A percentile compares a stretch with the other conserved stretches of the same genome.
Evolutionary conservation across 2,888 invertebrate genomes (phyloP).

Genomic region (Dorcus hopei): DNA sequence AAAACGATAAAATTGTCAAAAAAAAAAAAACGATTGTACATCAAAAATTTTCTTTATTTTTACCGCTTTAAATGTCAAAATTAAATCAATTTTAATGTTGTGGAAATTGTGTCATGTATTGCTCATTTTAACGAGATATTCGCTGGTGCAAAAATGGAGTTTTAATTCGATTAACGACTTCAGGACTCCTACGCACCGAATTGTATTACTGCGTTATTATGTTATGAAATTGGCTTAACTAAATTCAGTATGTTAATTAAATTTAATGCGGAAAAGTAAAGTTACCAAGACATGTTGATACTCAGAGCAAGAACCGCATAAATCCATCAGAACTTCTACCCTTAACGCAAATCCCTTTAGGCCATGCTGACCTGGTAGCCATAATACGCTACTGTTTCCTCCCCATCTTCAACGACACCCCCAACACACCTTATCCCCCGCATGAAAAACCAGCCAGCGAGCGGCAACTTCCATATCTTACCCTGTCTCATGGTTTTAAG

Average conservation of each 20-base stretch:
- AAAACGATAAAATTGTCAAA: background rate
- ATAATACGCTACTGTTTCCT: conserved; percentile 19
- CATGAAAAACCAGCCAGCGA: conserved; percentile 1
- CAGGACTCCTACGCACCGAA: background rate
- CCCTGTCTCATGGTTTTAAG: conserved; percentile 12
- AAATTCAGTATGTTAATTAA: conserved; percentile 10
- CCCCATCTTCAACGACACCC: conserved; percentile 2
- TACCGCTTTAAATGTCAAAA: conserved; percentile 5
- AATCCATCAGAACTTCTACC: conserved; percentile 17
- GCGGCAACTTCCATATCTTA: conserved; percentile 5
- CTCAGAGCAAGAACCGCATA: conserved; percentile 13
- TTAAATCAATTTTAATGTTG: conserved; percentile 17
- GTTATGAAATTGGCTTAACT: background rate
- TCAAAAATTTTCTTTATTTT: conserved; percentile 1
- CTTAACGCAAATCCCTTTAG: conserved; percentile 17
- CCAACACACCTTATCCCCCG: conserved; percentile 5
- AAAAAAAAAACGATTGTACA: background rate
- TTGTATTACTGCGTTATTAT: background rate
- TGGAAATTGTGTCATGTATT: conserved; percentile 9
- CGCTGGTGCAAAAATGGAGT: background rate
- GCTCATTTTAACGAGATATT: background rate
- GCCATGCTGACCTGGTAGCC: conserved; percentile 19
- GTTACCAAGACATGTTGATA: conserved; percentile 13
- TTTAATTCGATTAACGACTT: background rate
- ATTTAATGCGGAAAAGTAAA: conserved; percentile 10